Evolutionary conservation across 1,140 invertebrate species (phyloP).

Genomic region (Delia radicum): DNA sequence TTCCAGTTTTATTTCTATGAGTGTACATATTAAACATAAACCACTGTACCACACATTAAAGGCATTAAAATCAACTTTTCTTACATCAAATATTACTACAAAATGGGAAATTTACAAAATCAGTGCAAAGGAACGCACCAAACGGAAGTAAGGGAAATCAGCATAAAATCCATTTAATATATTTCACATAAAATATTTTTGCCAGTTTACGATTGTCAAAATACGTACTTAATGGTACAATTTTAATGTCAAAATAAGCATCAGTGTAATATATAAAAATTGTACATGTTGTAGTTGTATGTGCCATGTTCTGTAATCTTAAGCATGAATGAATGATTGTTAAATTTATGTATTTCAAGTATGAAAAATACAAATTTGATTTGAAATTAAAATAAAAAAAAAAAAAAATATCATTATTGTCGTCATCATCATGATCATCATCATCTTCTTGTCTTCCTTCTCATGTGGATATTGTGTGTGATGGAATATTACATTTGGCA

Average conservation of each 20-base stretch:
- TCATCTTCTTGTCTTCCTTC: neutral
- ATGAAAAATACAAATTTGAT: too few species aligned
- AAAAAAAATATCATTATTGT: neutral
- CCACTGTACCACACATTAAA: too few species aligned
- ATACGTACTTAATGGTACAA: neutral
- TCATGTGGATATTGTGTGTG: neutral
- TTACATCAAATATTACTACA: too few species aligned
- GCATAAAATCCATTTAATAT: neutral
- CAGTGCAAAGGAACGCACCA: too few species aligned
- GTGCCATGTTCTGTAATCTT: neutral
- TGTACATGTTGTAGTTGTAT: neutral
- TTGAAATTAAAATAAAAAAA: too few species aligned
- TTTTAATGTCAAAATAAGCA: neutral
- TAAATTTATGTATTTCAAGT: neutral
- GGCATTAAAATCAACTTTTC: too few species aligned
- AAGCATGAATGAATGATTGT: neutral
- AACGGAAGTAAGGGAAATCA: neutral
- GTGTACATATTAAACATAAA: too few species aligned
- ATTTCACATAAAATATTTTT: neutral
- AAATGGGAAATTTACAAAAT: too few species aligned
- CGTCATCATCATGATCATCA: neutral
- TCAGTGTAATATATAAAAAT: neutral
- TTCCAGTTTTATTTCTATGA: too few species aligned
- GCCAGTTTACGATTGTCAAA: neutral
- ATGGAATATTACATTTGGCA: neutral